Percentiles rank a stretch among this genome's conserved stretches.
These are phyloP conservation scores for Catharus minimus DNA, from an alignment of 2,113 vertebrate species.

Conservation along the genomic window DNA sequence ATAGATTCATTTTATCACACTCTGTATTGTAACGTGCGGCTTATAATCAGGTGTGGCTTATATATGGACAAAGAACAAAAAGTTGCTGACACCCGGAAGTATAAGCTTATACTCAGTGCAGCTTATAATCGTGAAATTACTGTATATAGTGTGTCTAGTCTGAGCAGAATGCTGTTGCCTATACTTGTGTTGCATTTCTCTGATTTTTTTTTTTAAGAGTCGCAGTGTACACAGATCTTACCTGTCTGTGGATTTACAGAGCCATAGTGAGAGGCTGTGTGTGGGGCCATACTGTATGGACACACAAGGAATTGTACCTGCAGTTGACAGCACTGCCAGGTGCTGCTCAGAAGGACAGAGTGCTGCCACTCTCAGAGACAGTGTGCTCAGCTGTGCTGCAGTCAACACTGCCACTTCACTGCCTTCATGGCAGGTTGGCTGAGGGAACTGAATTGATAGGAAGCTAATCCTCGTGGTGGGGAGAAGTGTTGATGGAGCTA, in stretches of 20 bases:
- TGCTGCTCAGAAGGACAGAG: neutral
- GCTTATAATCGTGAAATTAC: no score
- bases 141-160: no score
- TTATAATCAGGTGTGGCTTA: no score
- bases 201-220: neutral
- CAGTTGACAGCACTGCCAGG: accelerated
- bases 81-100: no score
- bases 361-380: neutral
- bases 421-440: neutral
- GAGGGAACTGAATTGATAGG: neutral
- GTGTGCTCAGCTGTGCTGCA: neutral
- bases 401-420: neutral
- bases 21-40: no score
- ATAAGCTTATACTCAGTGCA: no score
- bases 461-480: neutral
- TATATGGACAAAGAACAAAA: no score
- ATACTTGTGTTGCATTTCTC: neutral
- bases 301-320: neutral
- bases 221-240: neutral
- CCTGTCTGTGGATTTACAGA: neutral
- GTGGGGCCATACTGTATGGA: accelerated
- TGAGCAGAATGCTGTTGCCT: neutral
- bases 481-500: neutral
- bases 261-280: neutral
- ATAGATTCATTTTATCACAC: no score